phyloP scores from a whole-genome alignment of 2,797 vertebrate species.

The Thunnus albacares region DNA sequence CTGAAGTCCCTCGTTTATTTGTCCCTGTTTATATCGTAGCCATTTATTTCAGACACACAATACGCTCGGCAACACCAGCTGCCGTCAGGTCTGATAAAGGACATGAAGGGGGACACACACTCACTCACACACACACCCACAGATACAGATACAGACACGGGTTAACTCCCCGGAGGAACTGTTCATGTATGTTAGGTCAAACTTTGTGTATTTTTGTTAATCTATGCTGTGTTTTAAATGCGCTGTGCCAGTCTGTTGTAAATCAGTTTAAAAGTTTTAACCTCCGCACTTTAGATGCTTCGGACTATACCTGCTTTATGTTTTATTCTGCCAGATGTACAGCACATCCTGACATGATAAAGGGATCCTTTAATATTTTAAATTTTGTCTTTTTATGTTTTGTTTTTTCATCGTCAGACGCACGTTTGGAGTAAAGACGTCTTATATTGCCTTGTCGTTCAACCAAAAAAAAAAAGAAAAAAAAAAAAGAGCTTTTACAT shows the following conservation, averaged over 20 bases:
- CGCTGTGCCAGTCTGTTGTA: conserved; percentile 60
- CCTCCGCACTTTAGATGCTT: conserved; percentile 66
- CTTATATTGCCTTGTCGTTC: conserved; percentile 45
- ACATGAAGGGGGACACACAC: conserved; percentile 11
- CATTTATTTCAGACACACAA: conserved; percentile 20
- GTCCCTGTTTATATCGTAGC: conserved; percentile 29
- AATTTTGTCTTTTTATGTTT: conserved; percentile 48
- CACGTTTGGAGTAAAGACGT: conserved; percentile 19
- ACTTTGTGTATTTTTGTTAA: conserved; percentile 55
- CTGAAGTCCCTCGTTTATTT: conserved; percentile 4
- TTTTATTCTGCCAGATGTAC: conserved; percentile 56
- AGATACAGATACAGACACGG: conserved; percentile 5
- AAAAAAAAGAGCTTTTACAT: conserved; percentile 6
- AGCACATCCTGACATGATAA: conserved; percentile 56
- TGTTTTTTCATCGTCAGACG: conserved; percentile 8
- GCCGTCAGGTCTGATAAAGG: conserved; percentile 41
- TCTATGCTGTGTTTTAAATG: conserved; percentile 67
- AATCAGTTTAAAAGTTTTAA: conserved; percentile 49
- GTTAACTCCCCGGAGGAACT: conserved; percentile 23
- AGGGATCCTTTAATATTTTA: conserved; percentile 70
- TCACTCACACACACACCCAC: background rate
- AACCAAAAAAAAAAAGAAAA: conserved; percentile 25
- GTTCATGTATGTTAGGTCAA: conserved; percentile 37
- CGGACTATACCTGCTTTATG: conserved; percentile 51
- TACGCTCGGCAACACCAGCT: conserved; percentile 36